Evolutionary conservation across 2,888 invertebrate genomes (phyloP), one percentile per base, ranked within the genome.

Genomic region (Tanytarsus gracilentus): DNA sequence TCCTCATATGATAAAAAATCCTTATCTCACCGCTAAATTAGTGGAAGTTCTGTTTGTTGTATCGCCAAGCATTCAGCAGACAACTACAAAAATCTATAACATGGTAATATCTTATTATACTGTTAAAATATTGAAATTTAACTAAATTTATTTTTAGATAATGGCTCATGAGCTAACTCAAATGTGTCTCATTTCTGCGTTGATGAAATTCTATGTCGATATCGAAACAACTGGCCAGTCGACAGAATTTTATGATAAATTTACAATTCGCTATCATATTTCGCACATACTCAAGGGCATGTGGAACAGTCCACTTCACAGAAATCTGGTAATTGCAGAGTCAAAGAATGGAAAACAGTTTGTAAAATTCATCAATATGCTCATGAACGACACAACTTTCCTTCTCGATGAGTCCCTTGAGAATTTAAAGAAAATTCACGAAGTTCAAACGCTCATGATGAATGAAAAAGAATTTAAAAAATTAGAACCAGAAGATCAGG

Each of bases 161-260:
- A 88, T 96, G 84, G 83, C 87, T 65, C 93, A 96, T 72, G 88
- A 88, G 58, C 77, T 93, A 63, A 86, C 91, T 5, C 85, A 88
- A 67, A 84, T 84, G 3, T 79, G 83, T 62, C 77, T 99, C 62
- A 90, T 95, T 1, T 87, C 92, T 65, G 86, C 89, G 16, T 79
- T 99, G 36, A 96, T 98, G 94, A 92, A 92, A 75, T 99, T 99
- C 77, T 99, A 99, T 75, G 94, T 96, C 66, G 96, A 96, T 68
- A 92, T 97, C 61, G 98, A 98, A 77, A 91, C 92, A 9, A 98
- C 97, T 8, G 98, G 98, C 8, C 91, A 96, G 66, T 94, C 92
- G 74, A 94, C 93, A 30, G 99, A 99, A 76, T 99, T 99, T 76
- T 99, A 97, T 70, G 98, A 98, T 76, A 99, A 99, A 76, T 99